Conservation (phyloP, 2,797 vertebrate species). For the Lindbergichthys nudifrons region DNA sequence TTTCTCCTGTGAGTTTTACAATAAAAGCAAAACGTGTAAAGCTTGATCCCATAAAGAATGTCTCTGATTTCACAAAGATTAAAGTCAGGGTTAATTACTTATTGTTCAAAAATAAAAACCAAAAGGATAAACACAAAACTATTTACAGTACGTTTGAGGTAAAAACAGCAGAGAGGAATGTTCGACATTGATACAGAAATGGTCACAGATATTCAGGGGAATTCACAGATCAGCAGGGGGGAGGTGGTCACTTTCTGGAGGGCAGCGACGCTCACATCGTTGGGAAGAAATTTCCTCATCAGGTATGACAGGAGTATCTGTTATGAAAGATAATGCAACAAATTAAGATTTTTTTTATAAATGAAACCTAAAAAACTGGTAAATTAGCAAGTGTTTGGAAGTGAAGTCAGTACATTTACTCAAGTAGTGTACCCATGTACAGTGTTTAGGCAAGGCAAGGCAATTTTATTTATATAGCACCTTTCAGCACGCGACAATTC, state of each 20-base stretch:
- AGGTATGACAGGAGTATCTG: constrained; percentile 82
- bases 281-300: constrained; percentile 75
- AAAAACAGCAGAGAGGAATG: not conserved
- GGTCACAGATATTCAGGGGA: constrained; percentile 39
- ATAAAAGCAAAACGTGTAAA: constrained; percentile 21
- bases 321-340: constrained; percentile 1
- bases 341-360: not conserved
- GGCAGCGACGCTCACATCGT: constrained; percentile 47
- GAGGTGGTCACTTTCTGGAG: constrained; percentile 64
- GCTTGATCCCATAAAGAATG: not conserved
- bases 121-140: constrained; percentile 14
- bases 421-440: no score
- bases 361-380: not conserved
- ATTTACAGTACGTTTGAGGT: constrained; percentile 63
- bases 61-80: constrained; percentile 23
- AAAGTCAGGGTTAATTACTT: not conserved
- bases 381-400: not conserved
- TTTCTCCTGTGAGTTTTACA: constrained; percentile 31
- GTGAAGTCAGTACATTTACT: no score
- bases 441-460: no score
- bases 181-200: not conserved
- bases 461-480: no score
- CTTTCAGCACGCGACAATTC: no score
- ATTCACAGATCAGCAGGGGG: constrained; percentile 54
- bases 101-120: constrained; percentile 5